phyloP scores from a whole-genome alignment of 2,113 vertebrate genomes.

The human (Homo sapiens) region DNA sequence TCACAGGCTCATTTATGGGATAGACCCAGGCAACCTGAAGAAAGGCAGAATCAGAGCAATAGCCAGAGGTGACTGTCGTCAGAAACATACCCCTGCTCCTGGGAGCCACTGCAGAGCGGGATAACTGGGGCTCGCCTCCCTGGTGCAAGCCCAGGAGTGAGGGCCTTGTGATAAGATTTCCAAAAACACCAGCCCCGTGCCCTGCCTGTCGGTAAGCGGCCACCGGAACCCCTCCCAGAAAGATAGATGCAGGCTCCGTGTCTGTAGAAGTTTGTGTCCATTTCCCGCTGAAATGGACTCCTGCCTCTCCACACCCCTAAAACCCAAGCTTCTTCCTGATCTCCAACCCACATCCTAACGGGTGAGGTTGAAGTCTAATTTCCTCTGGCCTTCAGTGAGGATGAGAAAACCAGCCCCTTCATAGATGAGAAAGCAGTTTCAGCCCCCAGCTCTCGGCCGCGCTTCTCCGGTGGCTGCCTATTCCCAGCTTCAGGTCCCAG shows the following conservation, averaged over 20 bases:
- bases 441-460: accelerated
- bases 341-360: background rate
- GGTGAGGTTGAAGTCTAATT: background rate
- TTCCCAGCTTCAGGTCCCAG: background rate
- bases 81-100: background rate
- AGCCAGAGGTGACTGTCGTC: too few relatives aligned
- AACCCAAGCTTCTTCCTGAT: background rate
- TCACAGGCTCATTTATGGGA: background rate
- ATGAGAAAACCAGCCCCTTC: background rate
- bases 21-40: background rate
- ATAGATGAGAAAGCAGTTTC: background rate
- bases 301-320: background rate
- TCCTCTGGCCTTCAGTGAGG: background rate
- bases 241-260: background rate
- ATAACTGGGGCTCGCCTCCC: background rate
- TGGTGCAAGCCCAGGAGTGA: background rate
- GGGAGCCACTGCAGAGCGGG: background rate
- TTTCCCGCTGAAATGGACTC: background rate
- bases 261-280: too few relatives aligned
- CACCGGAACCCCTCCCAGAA: background rate
- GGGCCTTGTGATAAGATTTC: background rate
- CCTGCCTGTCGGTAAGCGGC: background rate
- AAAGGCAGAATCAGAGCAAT: background rate
- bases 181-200: too few relatives aligned
- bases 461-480: background rate